Percentiles rank a stretch among this genome's conserved stretches.
Conservation (phyloP, 2,888 invertebrate species). For the Lysandra bellargus region DNA sequence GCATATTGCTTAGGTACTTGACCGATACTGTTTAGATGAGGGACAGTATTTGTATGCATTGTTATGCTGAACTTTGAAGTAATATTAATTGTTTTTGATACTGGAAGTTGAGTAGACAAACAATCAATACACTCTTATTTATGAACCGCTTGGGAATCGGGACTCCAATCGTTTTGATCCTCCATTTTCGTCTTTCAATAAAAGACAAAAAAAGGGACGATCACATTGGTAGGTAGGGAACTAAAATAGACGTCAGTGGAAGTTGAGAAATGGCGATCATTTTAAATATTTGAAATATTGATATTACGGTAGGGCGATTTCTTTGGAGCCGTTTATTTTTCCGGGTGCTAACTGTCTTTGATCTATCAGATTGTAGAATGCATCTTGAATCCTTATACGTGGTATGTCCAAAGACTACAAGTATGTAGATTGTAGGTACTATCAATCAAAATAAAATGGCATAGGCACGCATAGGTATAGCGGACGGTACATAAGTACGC, state of each 20-base stretch:
- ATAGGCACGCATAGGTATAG: too few species aligned
- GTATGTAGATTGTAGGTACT: not conserved
- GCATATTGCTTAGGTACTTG: not conserved
- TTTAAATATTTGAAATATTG: constrained; percentile 7
- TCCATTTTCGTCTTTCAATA: not conserved
- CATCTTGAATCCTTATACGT: not conserved
- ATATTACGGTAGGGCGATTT: not conserved
- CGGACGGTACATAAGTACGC: not conserved
- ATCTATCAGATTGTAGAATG: not conserved
- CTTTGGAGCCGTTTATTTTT: not conserved
- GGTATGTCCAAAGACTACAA: not conserved
- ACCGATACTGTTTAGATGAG: not conserved
- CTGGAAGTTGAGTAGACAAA: too few species aligned
- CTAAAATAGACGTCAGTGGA: constrained; percentile 10
- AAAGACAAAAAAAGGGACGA: not conserved
- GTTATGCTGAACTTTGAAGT: too few species aligned
- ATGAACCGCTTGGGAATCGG: too few species aligned
- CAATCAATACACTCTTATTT: too few species aligned
- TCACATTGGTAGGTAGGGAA: not conserved
- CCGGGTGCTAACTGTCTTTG: not conserved
- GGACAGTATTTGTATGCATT: too few species aligned
- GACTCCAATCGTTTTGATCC: not conserved
- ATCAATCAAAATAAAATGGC: not conserved
- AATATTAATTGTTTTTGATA: too few species aligned
- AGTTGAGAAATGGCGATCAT: not conserved